Conservation (phyloP, 2,888 invertebrate species). For the Laspeyria flexula region DNA sequence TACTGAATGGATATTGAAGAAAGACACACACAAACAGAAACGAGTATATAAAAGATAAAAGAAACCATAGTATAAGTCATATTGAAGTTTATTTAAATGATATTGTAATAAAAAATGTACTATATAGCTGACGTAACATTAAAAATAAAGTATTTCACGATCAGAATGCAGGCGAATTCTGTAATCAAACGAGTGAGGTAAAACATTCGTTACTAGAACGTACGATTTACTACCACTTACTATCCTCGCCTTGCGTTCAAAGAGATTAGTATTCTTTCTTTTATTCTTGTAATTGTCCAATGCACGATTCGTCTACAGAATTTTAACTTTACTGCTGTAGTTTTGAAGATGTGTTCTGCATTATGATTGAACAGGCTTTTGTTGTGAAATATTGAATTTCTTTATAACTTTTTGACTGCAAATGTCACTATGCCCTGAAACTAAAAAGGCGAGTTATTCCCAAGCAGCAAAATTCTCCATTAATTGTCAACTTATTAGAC, state of each 20-base stretch:
- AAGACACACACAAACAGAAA: no score
- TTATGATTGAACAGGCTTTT: not conserved
- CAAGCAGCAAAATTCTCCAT: no score
- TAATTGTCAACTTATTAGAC: no score
- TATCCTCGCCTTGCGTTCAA: constrained; percentile 23
- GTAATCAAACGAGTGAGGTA: constrained; percentile 34
- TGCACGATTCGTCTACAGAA: constrained; percentile 5
- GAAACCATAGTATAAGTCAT: no score
- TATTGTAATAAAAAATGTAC: no score
- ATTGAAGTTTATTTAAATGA: no score
- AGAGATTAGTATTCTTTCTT: constrained; percentile 31
- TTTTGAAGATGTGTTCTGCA: not conserved
- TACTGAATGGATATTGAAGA: no score
- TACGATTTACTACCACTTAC: constrained; percentile 34
- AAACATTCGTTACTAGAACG: constrained; percentile 29
- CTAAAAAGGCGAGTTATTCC: no score
- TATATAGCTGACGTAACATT: no score
- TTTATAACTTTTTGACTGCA: no score
- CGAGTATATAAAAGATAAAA: no score
- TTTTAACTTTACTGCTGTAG: constrained; percentile 1
- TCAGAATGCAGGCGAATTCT: constrained; percentile 14
- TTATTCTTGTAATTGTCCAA: constrained; percentile 18
- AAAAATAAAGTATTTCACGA: constrained; percentile 11
- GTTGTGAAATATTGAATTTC: not conserved
- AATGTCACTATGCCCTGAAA: no score